A percentile compares a stretch with the other conserved stretches of the same genome.
Conservation (phyloP, 1,140 invertebrate species). For the Cardiocondyla obscurior region DNA sequence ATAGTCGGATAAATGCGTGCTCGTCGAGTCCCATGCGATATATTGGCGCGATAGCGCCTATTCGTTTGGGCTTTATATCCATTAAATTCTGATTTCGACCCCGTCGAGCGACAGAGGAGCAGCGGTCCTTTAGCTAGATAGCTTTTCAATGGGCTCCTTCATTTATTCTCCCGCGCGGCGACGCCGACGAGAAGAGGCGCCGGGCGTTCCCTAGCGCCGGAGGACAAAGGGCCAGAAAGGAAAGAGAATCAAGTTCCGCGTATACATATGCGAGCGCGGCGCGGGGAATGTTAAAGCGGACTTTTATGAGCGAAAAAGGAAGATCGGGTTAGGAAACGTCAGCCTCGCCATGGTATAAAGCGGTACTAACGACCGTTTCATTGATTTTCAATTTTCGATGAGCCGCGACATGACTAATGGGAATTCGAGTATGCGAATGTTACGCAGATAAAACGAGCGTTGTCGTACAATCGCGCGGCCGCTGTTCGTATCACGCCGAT, state of each 20-base stretch:
- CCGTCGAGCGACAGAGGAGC: slow-evolving; percentile 40
- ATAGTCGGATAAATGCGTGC: not conserved
- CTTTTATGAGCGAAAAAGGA: slow-evolving; percentile 67
- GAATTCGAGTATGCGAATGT: slow-evolving; percentile 30
- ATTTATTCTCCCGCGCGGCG: slow-evolving; percentile 66
- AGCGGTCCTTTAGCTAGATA: slow-evolving; percentile 68
- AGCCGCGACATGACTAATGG: slow-evolving; percentile 50
- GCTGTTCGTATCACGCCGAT: slow-evolving; percentile 27
- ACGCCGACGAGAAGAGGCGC: slow-evolving; percentile 49
- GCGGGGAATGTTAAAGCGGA: slow-evolving; percentile 66
- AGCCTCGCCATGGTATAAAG: slow-evolving; percentile 59
- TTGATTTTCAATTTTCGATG: slow-evolving; percentile 72
- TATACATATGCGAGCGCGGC: slow-evolving; percentile 57
- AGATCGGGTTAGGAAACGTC: slow-evolving; percentile 56
- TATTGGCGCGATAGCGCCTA: slow-evolving; percentile 72
- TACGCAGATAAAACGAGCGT: slow-evolving; percentile 14
- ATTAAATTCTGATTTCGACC: slow-evolving; percentile 75
- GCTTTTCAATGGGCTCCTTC: slow-evolving; percentile 74
- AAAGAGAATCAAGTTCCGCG: slow-evolving; percentile 68
- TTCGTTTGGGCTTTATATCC: slow-evolving; percentile 75
- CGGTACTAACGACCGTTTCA: slow-evolving; percentile 66
- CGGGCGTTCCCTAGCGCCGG: slow-evolving; percentile 37
- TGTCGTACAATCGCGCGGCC: slow-evolving; percentile 26
- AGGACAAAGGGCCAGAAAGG: slow-evolving; percentile 11
- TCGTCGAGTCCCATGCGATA: slow-evolving; percentile 60